A percentile compares a stretch with the other conserved stretches of the same genome.
Evolutionary conservation across 2,888 invertebrate species (phyloP).

Genomic region (Meghimatium bilineatum): DNA sequence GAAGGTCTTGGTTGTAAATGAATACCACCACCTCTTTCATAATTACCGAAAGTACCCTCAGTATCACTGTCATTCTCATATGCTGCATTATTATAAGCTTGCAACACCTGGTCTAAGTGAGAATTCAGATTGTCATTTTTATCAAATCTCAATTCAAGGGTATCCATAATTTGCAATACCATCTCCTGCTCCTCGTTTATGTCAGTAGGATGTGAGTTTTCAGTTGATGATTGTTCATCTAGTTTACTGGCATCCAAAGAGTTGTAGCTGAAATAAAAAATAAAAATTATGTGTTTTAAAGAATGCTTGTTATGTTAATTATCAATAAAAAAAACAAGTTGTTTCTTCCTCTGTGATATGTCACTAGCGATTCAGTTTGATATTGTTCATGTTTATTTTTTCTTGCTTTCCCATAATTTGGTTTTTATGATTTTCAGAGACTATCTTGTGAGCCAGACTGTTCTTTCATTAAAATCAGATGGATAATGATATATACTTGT

Average conservation of each 20-base stretch:
- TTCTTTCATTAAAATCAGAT: too few species aligned
- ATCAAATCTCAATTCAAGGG: background rate
- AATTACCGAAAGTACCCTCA: background rate
- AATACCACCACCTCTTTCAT: background rate
- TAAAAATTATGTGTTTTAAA: background rate
- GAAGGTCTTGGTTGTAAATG: background rate
- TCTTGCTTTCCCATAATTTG: too few species aligned
- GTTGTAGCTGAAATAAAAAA: conserved; percentile 22
- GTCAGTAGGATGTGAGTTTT: background rate
- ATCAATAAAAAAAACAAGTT: too few species aligned
- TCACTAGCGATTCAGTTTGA: too few species aligned
- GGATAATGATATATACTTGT: too few species aligned
- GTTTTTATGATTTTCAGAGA: too few species aligned
- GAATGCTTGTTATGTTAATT: background rate
- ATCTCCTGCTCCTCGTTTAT: conserved; percentile 43
- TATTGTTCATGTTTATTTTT: too few species aligned
- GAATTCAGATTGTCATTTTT: conserved; percentile 5
- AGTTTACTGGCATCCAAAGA: conserved; percentile 43
- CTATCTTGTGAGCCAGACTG: too few species aligned
- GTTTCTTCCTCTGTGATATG: too few species aligned
- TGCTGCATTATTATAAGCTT: conserved; percentile 39
- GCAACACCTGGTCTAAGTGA: conserved; percentile 37
- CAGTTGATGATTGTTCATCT: background rate
- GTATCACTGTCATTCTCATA: conserved; percentile 18
- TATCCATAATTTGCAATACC: conserved; percentile 36